Conservation (phyloP, 1,140 invertebrate genomes). For the Solen grandis region DNA sequence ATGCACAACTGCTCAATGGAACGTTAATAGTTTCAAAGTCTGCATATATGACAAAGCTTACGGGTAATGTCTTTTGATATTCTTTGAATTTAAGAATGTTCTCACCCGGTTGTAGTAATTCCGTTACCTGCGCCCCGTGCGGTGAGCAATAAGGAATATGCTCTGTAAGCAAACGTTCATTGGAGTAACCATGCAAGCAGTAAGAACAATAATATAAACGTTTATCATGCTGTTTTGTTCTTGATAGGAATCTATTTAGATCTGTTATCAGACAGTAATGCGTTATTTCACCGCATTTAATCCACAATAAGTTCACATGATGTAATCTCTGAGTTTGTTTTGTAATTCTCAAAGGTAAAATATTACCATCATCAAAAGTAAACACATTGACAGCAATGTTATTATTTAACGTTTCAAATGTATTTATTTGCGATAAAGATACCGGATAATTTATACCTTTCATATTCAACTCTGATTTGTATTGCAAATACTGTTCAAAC, state of each 20-base stretch:
- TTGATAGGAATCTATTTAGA: too few species aligned
- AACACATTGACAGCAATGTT: slow-evolving; percentile 32
- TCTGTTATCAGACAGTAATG: too few species aligned
- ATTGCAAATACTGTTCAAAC: too few species aligned
- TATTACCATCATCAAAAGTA: slow-evolving; percentile 17
- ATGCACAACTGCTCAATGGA: too few species aligned
- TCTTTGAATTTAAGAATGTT: not conserved
- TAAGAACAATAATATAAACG: not conserved
- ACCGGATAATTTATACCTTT: slow-evolving; percentile 9
- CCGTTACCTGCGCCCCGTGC: not conserved
- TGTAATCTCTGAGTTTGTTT: not conserved
- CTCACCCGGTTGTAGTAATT: slow-evolving; percentile 2
- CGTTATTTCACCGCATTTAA: not conserved
- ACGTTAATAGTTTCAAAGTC: too few species aligned
- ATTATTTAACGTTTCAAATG: slow-evolving; percentile 17
- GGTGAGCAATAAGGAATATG: slow-evolving; percentile 12
- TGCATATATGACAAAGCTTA: not conserved
- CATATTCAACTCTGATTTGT: slow-evolving; percentile 39
- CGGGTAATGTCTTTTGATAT: not conserved
- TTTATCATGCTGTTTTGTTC: not conserved
- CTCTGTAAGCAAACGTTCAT: not conserved
- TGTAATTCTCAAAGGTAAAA: slow-evolving; percentile 31
- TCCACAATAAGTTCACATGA: slow-evolving; percentile 15
- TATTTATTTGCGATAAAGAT: slow-evolving; percentile 9
- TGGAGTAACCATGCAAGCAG: slow-evolving; percentile 24